Conservation (phyloP, 37 sponge, comb jelly and placozoan genomes). For the Halisarca cf. caerulea region DNA sequence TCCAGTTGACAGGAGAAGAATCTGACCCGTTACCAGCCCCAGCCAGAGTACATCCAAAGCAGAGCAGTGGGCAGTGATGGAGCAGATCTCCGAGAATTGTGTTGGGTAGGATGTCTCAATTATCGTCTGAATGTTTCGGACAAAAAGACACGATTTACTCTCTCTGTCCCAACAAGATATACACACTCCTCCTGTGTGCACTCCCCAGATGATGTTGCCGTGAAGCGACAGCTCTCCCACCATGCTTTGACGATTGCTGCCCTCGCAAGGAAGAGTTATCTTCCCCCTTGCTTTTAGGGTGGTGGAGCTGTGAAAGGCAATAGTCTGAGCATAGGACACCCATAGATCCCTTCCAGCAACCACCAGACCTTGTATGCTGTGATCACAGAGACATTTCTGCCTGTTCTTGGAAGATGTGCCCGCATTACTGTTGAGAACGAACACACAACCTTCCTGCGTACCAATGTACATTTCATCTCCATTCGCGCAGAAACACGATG, state of each 20-base stretch:
- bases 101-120: background rate
- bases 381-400: background rate
- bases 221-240: conserved; percentile 10
- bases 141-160: background rate
- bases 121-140: background rate
- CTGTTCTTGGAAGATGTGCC: background rate
- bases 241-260: background rate
- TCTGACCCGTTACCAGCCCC: conserved; percentile 13
- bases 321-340: background rate
- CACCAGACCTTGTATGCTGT: background rate
- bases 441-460: conserved; percentile 21
- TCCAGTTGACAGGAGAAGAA: background rate
- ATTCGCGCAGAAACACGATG: background rate
- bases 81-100: background rate
- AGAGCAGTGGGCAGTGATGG: conserved; percentile 17
- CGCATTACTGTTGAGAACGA: background rate
- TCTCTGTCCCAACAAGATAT: background rate
- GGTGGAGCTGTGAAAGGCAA: conserved; percentile 4
- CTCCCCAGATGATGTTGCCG: conserved; percentile 1
- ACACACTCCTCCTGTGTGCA: background rate
- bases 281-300: background rate
- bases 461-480: background rate
- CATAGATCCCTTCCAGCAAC: background rate
- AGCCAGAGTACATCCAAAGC: conserved; percentile 13
- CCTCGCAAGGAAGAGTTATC: background rate